Evolutionary conservation across 1,140 invertebrate genomes (phyloP).

Genomic region (Oryzaephilus surinamensis): DNA sequence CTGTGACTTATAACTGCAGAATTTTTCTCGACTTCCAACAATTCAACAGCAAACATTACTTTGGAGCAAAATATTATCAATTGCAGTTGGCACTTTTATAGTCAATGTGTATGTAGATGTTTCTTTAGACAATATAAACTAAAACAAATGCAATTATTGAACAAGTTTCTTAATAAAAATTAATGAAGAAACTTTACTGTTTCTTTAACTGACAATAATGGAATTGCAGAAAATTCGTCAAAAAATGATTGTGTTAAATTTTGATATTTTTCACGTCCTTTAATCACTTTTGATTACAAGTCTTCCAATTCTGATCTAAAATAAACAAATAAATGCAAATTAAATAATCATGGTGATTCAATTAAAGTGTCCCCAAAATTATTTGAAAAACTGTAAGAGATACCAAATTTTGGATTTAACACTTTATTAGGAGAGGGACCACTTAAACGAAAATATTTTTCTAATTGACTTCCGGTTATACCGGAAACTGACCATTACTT

Average conservation of each 20-base stretch:
- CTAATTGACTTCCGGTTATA: too few relatives aligned
- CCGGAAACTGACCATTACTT: too few relatives aligned
- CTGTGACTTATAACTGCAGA: conserved; percentile 78
- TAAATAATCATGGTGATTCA: too few relatives aligned
- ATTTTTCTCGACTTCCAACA: conserved; percentile 81
- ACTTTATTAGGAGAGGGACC: too few relatives aligned
- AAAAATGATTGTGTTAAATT: conserved; percentile 45
- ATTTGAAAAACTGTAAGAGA: too few relatives aligned
- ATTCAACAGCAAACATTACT: conserved; percentile 70
- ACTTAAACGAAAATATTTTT: too few relatives aligned
- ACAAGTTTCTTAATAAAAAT: conserved; percentile 6
- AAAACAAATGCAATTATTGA: too few relatives aligned
- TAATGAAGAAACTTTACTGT: too few relatives aligned
- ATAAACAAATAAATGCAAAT: too few relatives aligned
- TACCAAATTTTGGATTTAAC: too few relatives aligned
- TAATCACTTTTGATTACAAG: conserved; percentile 55
- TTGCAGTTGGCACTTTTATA: conserved; percentile 69
- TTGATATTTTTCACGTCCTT: conserved; percentile 63
- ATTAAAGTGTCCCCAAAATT: too few relatives aligned
- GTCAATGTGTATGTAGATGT: conserved; percentile 68
- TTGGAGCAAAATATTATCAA: conserved; percentile 79
- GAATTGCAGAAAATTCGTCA: conserved; percentile 56
- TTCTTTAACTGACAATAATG: conserved; percentile 65
- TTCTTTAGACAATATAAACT: conserved; percentile 57
- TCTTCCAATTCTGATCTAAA: conserved; percentile 76